Evolutionary conservation across 2,888 invertebrate genomes (phyloP), one percentile per base, ranked within the genome.

Genomic region (Morpho deidamia): DNA sequence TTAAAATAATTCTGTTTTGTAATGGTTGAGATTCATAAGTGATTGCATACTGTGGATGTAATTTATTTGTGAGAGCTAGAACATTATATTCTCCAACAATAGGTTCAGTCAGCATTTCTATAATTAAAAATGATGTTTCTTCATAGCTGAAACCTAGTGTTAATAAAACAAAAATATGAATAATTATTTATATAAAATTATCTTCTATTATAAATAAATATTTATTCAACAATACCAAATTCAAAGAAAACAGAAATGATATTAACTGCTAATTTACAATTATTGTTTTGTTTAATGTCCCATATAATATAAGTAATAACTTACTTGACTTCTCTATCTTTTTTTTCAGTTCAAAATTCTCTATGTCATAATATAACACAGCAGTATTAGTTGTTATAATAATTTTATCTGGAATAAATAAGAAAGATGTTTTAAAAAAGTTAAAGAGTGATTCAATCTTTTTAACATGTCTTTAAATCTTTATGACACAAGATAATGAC

Each of bases 281-380:
- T 23, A 23, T 23, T 23, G 23, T 23, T 23, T 42, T 32, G n/a
- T n/a, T n/a, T n/a, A n/a, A n/a, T n/a, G n/a, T n/a, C n/a, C n/a
- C n/a, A n/a, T n/a, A n/a, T n/a, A n/a, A n/a, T n/a, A 52, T 14
- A 33, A 54, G 14, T 1, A 23, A 58, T 51, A 58, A 43, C 66
- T 64, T 60, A 70, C 68, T 62, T 53, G 45, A 7, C 48, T 44
- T 40, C n/a, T 52, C 9, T 11, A 62, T 41, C 11, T 46, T 44
- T 23, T 56, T 56, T n/a, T 56, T 42, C 35, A 58, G 35, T 35
- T 43, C 44, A 11, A 54, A 64, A 35, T 42, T 63, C 11, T 59
- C 53, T 39, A 71, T 51, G 55, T 70, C 56, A 53, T 59, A 74
- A 54, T 70, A 74, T 50, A 51, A 60, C 2, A 74, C 65, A 35